phyloP scores from a whole-genome alignment of 1,140 invertebrate genomes.

The Brachionus asplanchnoidis region DNA sequence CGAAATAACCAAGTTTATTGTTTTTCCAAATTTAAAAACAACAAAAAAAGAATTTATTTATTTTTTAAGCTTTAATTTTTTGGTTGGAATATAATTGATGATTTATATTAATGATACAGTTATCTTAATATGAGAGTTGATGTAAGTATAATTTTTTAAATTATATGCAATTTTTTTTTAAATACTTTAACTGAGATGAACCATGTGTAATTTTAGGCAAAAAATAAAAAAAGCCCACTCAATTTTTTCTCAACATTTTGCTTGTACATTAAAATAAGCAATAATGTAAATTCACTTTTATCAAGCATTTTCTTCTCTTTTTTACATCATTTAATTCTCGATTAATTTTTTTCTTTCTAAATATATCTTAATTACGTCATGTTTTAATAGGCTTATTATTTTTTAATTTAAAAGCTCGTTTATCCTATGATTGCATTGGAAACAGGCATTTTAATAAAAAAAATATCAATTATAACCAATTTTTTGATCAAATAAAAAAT shows the following conservation, averaged over 20 bases:
- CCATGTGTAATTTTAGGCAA: neutral
- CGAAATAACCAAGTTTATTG: neutral
- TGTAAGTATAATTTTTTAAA: neutral
- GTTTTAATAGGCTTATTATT: too few species aligned
- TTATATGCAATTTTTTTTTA: neutral
- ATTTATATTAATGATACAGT: conserved; percentile 19
- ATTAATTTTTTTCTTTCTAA: too few species aligned
- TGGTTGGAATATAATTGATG: conserved; percentile 15
- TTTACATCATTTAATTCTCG: too few species aligned
- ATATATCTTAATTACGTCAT: too few species aligned
- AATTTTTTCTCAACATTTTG: too few species aligned
- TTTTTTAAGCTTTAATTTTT: neutral
- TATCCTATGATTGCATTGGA: too few species aligned
- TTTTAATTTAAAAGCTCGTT: too few species aligned
- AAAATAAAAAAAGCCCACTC: neutral
- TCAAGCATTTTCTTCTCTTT: neutral
- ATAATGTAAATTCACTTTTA: neutral
- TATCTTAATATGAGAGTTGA: conserved; percentile 13
- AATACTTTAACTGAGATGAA: neutral
- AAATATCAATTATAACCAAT: too few species aligned
- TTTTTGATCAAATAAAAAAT: too few species aligned
- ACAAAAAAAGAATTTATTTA: neutral
- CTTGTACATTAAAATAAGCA: too few species aligned
- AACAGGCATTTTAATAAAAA: too few species aligned
- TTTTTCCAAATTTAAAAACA: neutral